A percentile compares a stretch with the other conserved stretches of the same genome.
Evolutionary conservation across 2,797 vertebrate species (phyloP).

Genomic region (Brachymystax lenok): DNA sequence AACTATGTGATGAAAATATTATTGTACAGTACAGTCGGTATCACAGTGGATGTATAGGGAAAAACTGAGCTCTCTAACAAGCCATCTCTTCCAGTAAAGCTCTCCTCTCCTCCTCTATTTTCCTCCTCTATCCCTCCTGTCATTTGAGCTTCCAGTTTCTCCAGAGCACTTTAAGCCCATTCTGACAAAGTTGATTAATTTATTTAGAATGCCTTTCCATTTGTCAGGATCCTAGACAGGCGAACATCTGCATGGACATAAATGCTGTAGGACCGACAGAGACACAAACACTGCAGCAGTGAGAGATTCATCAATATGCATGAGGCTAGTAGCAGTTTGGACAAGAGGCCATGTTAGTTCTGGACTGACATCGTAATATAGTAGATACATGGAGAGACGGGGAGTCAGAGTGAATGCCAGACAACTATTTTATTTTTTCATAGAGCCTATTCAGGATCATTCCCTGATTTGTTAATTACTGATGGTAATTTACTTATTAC

Average conservation of each 20-base stretch:
- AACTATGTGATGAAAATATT: not conserved
- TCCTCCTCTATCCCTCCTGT: not conserved
- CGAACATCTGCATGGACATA: not conserved
- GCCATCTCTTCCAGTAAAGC: not conserved
- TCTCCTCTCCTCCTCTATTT: not conserved
- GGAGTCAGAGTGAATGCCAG: not conserved
- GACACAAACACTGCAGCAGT: not conserved
- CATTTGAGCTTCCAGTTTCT: too few species aligned
- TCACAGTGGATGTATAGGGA: not conserved
- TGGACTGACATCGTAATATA: not conserved
- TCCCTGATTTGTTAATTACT: not conserved
- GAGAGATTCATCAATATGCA: constrained; percentile 1
- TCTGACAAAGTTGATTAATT: constrained; percentile 14
- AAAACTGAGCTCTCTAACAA: not conserved
- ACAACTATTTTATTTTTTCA: not conserved
- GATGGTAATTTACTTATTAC: not conserved
- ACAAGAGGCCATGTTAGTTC: not conserved
- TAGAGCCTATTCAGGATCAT: not conserved
- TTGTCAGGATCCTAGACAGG: constrained; percentile 7
- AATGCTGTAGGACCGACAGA: not conserved
- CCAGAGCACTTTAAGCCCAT: not conserved
- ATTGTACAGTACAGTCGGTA: not conserved
- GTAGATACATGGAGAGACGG: not conserved
- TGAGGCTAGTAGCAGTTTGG: not conserved
- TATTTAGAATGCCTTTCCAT: constrained; percentile 11